These are phyloP conservation scores for Acanthopagrus latus DNA, from an alignment of 2,797 vertebrate species.

Conservation along the genomic window DNA sequence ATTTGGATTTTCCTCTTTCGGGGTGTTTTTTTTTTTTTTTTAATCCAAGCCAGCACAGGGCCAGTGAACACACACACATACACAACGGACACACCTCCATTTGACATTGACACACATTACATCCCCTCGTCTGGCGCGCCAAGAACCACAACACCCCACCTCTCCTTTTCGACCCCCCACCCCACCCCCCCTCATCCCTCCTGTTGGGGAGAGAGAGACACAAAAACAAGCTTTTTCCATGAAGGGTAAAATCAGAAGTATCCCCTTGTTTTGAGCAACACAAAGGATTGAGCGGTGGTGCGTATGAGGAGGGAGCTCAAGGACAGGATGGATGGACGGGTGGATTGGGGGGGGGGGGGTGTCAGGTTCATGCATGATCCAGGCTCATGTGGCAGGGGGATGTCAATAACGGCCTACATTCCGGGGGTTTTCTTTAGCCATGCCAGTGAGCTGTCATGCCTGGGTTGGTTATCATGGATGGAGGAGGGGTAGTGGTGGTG, in stretches of 20 bases:
- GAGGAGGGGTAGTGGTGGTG: too few relatives aligned
- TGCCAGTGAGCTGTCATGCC: constrained; percentile 48
- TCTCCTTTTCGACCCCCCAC: not conserved
- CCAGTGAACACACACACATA: constrained; percentile 52
- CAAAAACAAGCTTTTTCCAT: constrained; percentile 2
- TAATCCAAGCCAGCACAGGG: not conserved
- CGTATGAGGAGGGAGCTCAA: not conserved
- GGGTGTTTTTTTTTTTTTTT: not conserved
- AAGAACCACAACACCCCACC: constrained; percentile 15
- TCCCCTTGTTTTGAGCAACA: constrained; percentile 13
- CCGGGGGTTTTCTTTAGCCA: not conserved
- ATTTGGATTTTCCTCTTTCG: not conserved
- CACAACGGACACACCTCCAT: constrained; percentile 79
- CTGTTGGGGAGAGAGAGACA: not conserved
- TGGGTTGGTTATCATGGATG: constrained; percentile 4
- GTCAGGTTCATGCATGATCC: constrained; percentile 24
- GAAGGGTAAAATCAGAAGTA: not conserved
- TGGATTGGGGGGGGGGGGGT: not conserved
- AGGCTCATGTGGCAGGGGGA: constrained; percentile 45
- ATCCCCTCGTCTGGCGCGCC: constrained; percentile 25
- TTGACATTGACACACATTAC: constrained; percentile 84
- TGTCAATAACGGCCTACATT: constrained; percentile 63
- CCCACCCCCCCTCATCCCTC: not conserved
- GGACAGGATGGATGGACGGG: not conserved
- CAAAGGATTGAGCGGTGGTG: constrained; percentile 38